Conservation (phyloP, 1,140 invertebrate species). For the Macrostomum lignano region DNA sequence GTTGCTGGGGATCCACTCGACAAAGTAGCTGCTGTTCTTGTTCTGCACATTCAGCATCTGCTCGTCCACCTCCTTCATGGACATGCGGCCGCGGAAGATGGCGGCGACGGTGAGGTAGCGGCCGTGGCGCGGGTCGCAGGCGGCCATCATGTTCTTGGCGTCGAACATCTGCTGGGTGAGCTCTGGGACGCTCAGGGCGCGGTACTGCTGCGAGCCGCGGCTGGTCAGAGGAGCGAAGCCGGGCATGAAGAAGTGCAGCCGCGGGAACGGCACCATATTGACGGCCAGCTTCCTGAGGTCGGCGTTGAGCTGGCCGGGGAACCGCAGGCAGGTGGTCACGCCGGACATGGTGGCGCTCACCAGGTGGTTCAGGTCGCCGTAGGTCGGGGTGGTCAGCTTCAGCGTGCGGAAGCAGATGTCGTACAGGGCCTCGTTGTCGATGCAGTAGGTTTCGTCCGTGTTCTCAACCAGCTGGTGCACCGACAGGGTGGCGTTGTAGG, state of each 20-base stretch:
- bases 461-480: too few relatives aligned
- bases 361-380: too few relatives aligned
- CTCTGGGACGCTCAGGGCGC: conserved; percentile 22
- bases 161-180: conserved; percentile 36
- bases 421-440: too few relatives aligned
- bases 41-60: conserved; percentile 44
- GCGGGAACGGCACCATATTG: conserved; percentile 46
- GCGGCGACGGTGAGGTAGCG: conserved; percentile 37
- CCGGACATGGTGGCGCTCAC: too few relatives aligned
- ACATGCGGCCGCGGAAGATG: conserved; percentile 26
- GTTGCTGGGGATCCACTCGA: conserved; percentile 23
- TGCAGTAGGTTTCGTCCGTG: too few relatives aligned
- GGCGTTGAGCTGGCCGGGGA: too few relatives aligned
- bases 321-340: too few relatives aligned
- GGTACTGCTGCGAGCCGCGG: conserved; percentile 28
- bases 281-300: conserved; percentile 44
- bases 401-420: too few relatives aligned
- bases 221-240: conserved; percentile 41
- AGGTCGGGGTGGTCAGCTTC: too few relatives aligned
- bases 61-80: conserved; percentile 30
- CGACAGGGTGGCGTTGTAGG: too few relatives aligned
- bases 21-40: conserved; percentile 30
- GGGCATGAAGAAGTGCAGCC: conserved; percentile 48
- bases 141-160: conserved; percentile 41
- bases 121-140: conserved; percentile 37